These are phyloP conservation scores for Hesperophylax magnus DNA, from an alignment of 1,140 invertebrate species.

Conservation along the genomic window DNA sequence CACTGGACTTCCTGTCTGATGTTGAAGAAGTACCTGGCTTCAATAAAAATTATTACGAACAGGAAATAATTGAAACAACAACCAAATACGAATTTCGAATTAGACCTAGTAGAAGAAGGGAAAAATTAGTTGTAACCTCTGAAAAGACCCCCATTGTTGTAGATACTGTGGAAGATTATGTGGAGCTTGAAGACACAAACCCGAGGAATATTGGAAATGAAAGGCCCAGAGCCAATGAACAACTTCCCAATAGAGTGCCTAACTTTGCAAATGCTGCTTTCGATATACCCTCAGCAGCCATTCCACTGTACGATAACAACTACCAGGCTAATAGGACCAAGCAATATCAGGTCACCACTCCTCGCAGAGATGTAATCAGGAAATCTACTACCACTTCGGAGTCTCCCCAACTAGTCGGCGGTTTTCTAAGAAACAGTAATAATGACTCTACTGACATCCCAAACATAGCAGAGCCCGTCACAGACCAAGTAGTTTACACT, in stretches of 20 bases:
- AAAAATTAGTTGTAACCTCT: background rate
- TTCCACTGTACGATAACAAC: constrained; percentile 30
- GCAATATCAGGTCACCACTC: constrained; percentile 24
- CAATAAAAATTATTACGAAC: constrained; percentile 44
- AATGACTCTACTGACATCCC: constrained; percentile 51
- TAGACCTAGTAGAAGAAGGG: background rate
- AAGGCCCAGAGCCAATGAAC: constrained; percentile 1
- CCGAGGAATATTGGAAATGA: background rate
- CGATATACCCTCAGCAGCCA: constrained; percentile 32
- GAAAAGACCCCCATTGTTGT: constrained; percentile 15
- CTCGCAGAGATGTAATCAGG: constrained; percentile 1
- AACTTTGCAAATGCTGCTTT: constrained; percentile 36
- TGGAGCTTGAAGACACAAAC: background rate
- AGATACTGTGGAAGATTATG: background rate
- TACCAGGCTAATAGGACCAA: constrained; percentile 16
- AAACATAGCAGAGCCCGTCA: constrained; percentile 48
- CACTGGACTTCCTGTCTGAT: background rate
- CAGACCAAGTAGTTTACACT: constrained; percentile 43
- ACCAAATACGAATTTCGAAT: constrained; percentile 25
- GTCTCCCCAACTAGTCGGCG: constrained; percentile 55
- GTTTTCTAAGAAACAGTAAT: constrained; percentile 58
- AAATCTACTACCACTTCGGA: constrained; percentile 28
- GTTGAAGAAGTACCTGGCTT: constrained; percentile 9
- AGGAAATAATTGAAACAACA: constrained; percentile 30
- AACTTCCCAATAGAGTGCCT: background rate